Base-by-base conservation (phyloP, 1,140 invertebrate species). In the Eueides isabella region DNA sequence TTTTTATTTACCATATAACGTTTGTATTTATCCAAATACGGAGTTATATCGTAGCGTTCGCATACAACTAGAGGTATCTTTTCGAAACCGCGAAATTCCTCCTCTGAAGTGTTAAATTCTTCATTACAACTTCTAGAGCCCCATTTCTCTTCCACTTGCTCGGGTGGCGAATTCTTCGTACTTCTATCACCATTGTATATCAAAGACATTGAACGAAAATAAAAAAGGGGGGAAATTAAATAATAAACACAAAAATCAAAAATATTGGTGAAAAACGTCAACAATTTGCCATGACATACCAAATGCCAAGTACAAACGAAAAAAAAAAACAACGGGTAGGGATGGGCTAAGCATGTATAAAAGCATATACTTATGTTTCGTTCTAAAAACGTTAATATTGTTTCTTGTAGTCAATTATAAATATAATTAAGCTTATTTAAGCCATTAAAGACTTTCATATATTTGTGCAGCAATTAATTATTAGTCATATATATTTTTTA, bases 61-160 rank as follows among this genome's bases (percentile, higher is more conserved):
- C 90, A 41, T 5, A 79, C 0, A 67, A 91, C 85, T 16, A 44
- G 33, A 1, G 89, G 88, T 6, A 77, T 28, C 73, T 85, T 89
- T 19, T 80, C 73, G 66, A 92, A 92, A 30, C 84, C 85, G 44
- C 77, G 77, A 55, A 89, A 87, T 19, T 26, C 73, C n/a, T 61
- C 16, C 77, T 84, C 77, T 61, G 61, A 64, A 71, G 78, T 12
- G 72, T 82, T 67, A 80, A 76, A 9, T 55, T 26, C 23, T 12
- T 55, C 71, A 73, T 81, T 48, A 62, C 74, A 55, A 35, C 63
- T 14, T 66, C 73, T 64, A 30, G 68, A 26, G 11, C 19, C 63
- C 30, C 30, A 1, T 35, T 44, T 26, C 26, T 55, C 48, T 55
- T 55, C 23, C 12, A 26, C 48, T 55, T 55, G 48, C 48, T 63